Conservation (phyloP, 2,888 invertebrate genomes). For the Lacanobia wlatinum region DNA sequence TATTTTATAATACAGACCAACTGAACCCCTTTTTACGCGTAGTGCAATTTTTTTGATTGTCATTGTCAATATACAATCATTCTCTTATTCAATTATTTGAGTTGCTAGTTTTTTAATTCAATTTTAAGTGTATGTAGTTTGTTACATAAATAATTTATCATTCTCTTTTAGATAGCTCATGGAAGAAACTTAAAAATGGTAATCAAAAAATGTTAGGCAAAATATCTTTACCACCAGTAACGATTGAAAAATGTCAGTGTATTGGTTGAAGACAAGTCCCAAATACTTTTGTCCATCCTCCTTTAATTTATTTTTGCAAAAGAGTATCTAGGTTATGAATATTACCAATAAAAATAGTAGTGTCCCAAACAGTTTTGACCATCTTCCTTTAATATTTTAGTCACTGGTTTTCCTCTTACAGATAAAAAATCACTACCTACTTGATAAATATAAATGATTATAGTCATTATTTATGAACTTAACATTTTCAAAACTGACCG, state of each 20-base stretch:
- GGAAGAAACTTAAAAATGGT: background rate
- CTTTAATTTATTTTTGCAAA: background rate
- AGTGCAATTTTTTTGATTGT: too few relatives aligned
- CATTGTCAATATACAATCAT: too few relatives aligned
- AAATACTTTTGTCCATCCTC: background rate
- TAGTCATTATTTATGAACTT: background rate
- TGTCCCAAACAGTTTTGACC: background rate
- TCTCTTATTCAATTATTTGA: too few relatives aligned
- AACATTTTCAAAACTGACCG: background rate
- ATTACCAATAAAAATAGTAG: too few relatives aligned
- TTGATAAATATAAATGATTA: background rate
- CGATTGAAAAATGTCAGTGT: background rate
- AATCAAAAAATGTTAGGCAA: background rate
- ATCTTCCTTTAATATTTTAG: background rate
- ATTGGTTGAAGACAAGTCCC: background rate
- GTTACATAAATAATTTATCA: too few relatives aligned
- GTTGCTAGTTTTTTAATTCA: too few relatives aligned
- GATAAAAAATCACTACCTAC: background rate
- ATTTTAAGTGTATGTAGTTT: too few relatives aligned
- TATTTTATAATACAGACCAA: too few relatives aligned
- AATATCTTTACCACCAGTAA: too few relatives aligned
- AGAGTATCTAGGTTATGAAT: too few relatives aligned
- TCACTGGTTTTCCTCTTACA: background rate
- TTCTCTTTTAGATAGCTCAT: too few relatives aligned
- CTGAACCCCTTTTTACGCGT: background rate